Evolutionary conservation across 1,140 invertebrate species (phyloP), one percentile per base, ranked within the genome.

Genomic region (Hestina assimilis): DNA sequence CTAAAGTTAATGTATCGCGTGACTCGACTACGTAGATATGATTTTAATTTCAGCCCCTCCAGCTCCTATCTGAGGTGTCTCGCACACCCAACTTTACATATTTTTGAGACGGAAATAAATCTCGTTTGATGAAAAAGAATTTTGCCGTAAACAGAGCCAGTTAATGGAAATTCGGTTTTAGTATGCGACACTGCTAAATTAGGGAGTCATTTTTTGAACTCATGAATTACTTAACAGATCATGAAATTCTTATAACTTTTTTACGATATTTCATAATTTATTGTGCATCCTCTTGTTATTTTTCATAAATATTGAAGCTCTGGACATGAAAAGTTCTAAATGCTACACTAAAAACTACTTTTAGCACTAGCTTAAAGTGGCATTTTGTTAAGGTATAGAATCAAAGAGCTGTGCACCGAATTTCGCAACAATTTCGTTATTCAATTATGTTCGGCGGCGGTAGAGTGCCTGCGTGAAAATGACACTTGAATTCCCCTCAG

Each of bases 1-100:
- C 66, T 46, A 63, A 81, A 83, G 72, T 81, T 88, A 88, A 88
- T 88, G 85, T 88, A 80, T 85, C 73, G 67, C 85, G 85, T 88
- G 85, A 88, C 85, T 79, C 72, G 83, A 88, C 82, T 86, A 69
- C 80, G 69, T 66, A 82, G 79, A 80, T 80, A 84, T 84, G 67
- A 78, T 83, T 86, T 87, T 87, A 84, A 87, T 86, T 85, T 84
- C 71, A 69, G 56, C 75, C 70, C 80, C 79, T 62, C 43, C 51
- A 12, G 19, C 43, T 31, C 29, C 70, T 70, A 69, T 76, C 72
- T 55, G 72, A 70, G 70, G 69, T 75, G 79, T 72, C 72, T 69
- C 70, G 61, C 50, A 59, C 58, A 52, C 43, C 65, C 71, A 72
- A 83, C 72, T 84, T 86, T 84, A 87, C 76, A 87, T 87, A 84